phyloP scores from a whole-genome alignment of 2,888 invertebrate species.

The Temnothorax rugatulus region DNA sequence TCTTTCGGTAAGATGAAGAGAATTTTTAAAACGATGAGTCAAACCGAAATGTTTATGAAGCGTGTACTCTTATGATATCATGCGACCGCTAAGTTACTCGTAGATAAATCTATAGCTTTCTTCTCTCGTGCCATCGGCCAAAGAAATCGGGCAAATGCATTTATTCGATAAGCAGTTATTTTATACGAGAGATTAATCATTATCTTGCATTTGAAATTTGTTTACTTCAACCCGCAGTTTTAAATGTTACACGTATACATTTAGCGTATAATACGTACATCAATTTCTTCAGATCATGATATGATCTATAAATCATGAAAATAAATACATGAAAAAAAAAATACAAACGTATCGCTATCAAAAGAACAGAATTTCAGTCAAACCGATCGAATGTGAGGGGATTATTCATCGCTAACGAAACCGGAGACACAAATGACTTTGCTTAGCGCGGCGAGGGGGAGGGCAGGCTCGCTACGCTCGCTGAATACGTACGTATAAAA shows the following conservation, averaged over 20 bases:
- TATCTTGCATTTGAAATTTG: constrained; percentile 2
- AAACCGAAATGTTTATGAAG: constrained; percentile 33
- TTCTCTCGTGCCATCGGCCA: neutral
- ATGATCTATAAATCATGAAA: neutral
- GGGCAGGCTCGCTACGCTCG: neutral
- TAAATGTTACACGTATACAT: neutral
- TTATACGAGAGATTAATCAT: neutral
- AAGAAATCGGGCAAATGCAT: neutral
- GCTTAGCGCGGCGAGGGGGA: neutral
- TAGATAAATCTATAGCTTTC: neutral
- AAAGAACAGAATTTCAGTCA: neutral
- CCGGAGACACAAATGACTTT: constrained; percentile 19
- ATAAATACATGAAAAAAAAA: neutral
- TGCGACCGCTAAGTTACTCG: neutral
- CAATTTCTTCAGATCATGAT: neutral
- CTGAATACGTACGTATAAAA: constrained; percentile 37
- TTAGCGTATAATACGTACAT: neutral
- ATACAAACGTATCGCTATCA: neutral
- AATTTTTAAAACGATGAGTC: constrained; percentile 19
- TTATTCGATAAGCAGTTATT: neutral
- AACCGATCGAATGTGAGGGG: neutral
- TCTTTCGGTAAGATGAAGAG: neutral
- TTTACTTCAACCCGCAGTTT: neutral
- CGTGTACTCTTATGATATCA: neutral
- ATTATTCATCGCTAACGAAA: constrained; percentile 24